Evolutionary conservation across 2,888 invertebrate species (phyloP), one percentile per base, ranked within the genome.

Genomic region (Morpho helenor): DNA sequence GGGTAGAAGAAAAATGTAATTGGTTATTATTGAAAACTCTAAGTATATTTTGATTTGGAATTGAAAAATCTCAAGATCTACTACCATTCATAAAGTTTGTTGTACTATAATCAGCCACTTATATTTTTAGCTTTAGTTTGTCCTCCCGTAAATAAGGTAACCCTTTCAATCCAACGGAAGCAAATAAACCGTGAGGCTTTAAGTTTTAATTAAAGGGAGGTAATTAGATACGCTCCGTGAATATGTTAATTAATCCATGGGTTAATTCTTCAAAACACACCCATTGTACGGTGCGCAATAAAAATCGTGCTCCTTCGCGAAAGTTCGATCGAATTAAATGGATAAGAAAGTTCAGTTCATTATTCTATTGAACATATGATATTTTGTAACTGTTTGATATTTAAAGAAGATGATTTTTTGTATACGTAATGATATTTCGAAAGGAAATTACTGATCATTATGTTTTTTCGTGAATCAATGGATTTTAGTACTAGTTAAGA

Each of bases 231-330:
- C 85, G 87, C 75, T 79, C 76, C 68, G 76, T 85, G 85, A 80
- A 77, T 82, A 83, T 80, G 87, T 84, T 88, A 89, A 89, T 89
- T 87, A 89, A 87, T 84, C 80, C 80, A 80, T 73, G 79, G 76
- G 77, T 83, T 84, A 84, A 86, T 86, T 87, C 81, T 76, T 85
- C 78, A 86, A 85, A 87, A 84, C 80, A 80, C 69, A 71, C 67
- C 87, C 76, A 88, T 89, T 88, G 87, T 89, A 87, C 77, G 66
- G 64, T 62, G 68, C 65, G 75, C 76, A 77, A 74, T 86, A 84
- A 88, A 88, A 84, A 79, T 79, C 72, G 52, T 54, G 56, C 49
- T 65, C 56, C 49, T 62, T 60, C 53, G 54, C 58, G 53, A 62
- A 56, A 58, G 48, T 60, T 52, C 39, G 56, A 48, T 54, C 44